These are phyloP conservation scores for Chloroceryle amazona DNA, from an alignment of 2,797 vertebrate species.

Conservation along the genomic window DNA sequence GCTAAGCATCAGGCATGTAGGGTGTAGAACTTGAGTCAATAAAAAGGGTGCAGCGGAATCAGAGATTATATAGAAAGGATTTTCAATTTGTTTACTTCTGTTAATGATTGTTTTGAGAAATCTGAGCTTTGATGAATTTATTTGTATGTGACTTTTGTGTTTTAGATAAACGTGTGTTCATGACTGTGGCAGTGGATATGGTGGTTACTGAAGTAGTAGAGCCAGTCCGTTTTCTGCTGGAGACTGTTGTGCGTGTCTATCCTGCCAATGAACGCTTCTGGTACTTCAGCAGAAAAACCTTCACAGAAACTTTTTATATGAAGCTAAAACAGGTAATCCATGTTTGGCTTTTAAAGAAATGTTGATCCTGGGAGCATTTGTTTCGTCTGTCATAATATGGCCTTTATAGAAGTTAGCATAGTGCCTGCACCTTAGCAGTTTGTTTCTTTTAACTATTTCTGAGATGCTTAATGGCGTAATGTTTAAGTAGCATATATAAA, in stretches of 20 bases:
- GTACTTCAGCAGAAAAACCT: constrained; percentile 98
- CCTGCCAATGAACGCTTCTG: constrained; percentile 96
- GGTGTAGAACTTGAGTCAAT: fast-evolving
- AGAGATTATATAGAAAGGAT: too few relatives aligned
- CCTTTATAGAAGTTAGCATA: not conserved
- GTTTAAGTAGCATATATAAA: not conserved
- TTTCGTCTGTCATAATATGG: not conserved
- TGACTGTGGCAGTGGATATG: constrained; percentile 97
- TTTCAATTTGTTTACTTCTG: not conserved
- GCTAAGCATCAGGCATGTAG: not conserved
- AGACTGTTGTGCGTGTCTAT: constrained; percentile 92
- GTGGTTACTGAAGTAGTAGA: constrained; percentile 96
- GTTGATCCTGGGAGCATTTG: not conserved
- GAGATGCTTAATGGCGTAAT: not conserved
- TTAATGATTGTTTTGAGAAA: not conserved
- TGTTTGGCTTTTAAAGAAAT: not conserved
- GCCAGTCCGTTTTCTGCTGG: constrained; percentile 94
- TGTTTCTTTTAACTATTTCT: not conserved
- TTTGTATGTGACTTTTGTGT: not conserved
- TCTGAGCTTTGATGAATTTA: not conserved
- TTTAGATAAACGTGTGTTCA: constrained; percentile 93
- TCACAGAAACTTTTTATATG: constrained; percentile 95
- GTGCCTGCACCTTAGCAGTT: not conserved
- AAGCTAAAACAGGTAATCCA: constrained; percentile 87
- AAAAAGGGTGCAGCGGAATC: not conserved